A percentile compares a stretch with the other conserved stretches of the same genome.
Conservation (phyloP, 2,113 vertebrate species). For the Oreotrochilus melanogaster region DNA sequence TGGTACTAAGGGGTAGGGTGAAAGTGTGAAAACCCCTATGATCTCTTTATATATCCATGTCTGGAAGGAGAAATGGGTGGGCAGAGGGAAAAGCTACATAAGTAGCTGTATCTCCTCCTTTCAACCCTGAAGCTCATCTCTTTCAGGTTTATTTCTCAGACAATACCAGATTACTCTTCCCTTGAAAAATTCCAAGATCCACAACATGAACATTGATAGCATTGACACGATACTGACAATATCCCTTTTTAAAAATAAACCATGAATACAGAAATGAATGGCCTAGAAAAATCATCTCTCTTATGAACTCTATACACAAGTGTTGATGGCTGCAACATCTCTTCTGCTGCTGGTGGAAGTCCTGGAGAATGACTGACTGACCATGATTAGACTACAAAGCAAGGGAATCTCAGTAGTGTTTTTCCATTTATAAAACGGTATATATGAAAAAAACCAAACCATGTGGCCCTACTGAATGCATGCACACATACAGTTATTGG, state of each 20-base stretch:
- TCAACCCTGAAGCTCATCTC: background rate
- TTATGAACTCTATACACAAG: background rate
- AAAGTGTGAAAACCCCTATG: background rate
- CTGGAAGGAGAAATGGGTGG: background rate
- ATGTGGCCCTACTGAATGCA: background rate
- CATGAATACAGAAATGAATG: background rate
- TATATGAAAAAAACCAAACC: background rate
- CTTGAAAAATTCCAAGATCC: background rate
- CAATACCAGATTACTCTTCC: background rate
- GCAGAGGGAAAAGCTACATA: background rate
- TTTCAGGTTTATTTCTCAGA: background rate
- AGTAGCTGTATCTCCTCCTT: background rate
- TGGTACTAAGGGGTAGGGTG: slow-evolving; percentile 30
- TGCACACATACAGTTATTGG: background rate
- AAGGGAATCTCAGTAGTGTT: background rate
- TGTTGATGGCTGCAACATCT: accelerated
- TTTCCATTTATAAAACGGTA: background rate
- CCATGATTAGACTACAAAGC: background rate
- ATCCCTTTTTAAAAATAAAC: background rate
- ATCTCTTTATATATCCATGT: background rate
- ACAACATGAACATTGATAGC: background rate
- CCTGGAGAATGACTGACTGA: background rate
- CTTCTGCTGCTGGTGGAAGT: background rate
- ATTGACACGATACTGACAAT: background rate
- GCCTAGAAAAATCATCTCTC: background rate